These are phyloP conservation scores for Tragelaphus scriptus DNA, from an alignment of 2,113 vertebrate genomes.

Conservation along the genomic window DNA sequence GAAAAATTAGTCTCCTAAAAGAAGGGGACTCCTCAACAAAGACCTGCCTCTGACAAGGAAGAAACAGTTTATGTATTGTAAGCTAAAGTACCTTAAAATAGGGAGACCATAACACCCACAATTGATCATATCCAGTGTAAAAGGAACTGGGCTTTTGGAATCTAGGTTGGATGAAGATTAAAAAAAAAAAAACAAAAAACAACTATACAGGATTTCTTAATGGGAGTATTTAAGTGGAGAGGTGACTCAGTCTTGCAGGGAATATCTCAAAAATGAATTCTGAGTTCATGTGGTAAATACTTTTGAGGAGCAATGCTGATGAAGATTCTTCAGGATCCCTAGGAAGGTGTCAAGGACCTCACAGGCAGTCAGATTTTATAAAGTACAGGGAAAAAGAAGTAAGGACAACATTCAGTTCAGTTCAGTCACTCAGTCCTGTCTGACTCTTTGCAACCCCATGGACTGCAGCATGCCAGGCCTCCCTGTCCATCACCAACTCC, in stretches of 20 bases:
- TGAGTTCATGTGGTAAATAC: not conserved
- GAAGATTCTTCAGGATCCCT: not conserved
- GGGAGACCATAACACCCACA: not conserved
- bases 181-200: not conserved
- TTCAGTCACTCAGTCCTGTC: accelerated
- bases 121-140: not conserved
- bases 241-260: not conserved
- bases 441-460: not conserved
- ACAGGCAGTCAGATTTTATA: not conserved
- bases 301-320: not conserved
- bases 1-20: not conserved
- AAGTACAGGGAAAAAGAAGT: not conserved
- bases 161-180: not conserved
- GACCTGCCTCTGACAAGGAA: not conserved
- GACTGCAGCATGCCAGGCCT: not conserved
- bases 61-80: not conserved
- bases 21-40: not conserved
- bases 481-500: not conserved
- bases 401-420: not conserved
- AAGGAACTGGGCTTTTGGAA: not conserved
- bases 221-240: not conserved
- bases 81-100: not conserved
- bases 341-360: not conserved
- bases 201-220: not conserved
- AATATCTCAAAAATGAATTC: not conserved